Evolutionary conservation across 2,888 invertebrate species (phyloP).

Genomic region (Gymnosoma rotundatum): DNA sequence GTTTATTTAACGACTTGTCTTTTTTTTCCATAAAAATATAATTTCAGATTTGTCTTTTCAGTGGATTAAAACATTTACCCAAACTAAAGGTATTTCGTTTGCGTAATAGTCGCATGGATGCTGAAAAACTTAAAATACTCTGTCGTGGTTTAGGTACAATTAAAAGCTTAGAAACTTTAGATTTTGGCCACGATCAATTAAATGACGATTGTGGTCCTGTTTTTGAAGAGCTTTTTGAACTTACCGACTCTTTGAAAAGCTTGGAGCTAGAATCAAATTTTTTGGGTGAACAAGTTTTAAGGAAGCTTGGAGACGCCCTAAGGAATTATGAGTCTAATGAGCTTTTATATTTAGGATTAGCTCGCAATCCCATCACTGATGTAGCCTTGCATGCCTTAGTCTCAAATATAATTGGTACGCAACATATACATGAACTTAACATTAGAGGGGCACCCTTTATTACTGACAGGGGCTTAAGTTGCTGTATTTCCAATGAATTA

Average conservation of each 20-base stretch:
- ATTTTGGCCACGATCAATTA: slow-evolving; percentile 77
- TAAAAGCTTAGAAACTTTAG: slow-evolving; percentile 73
- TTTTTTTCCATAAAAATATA: neutral
- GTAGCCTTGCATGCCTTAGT: slow-evolving; percentile 70
- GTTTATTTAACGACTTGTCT: slow-evolving; percentile 17
- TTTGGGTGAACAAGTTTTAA: slow-evolving; percentile 66
- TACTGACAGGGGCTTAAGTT: slow-evolving; percentile 21
- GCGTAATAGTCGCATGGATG: slow-evolving; percentile 77
- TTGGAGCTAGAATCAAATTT: slow-evolving; percentile 77
- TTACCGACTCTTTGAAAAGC: slow-evolving; percentile 66
- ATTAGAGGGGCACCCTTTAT: slow-evolving; percentile 71
- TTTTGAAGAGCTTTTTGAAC: slow-evolving; percentile 73
- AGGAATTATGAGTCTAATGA: slow-evolving; percentile 28
- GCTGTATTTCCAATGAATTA: slow-evolving; percentile 70
- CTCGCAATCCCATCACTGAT: slow-evolving; percentile 74
- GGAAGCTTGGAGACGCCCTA: slow-evolving; percentile 61
- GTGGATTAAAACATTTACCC: slow-evolving; percentile 72
- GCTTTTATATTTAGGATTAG: slow-evolving; percentile 75
- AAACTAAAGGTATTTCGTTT: slow-evolving; percentile 75
- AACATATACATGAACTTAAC: slow-evolving; percentile 73
- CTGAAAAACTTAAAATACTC: slow-evolving; percentile 74
- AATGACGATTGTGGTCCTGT: slow-evolving; percentile 74
- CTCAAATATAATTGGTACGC: slow-evolving; percentile 68
- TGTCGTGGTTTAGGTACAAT: slow-evolving; percentile 72
- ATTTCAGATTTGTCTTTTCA: slow-evolving; percentile 34